Percentiles rank a stretch among this genome's conserved stretches.
Evolutionary conservation across 2,888 invertebrate genomes (phyloP).

Genomic region (Tenodera sinensis): DNA sequence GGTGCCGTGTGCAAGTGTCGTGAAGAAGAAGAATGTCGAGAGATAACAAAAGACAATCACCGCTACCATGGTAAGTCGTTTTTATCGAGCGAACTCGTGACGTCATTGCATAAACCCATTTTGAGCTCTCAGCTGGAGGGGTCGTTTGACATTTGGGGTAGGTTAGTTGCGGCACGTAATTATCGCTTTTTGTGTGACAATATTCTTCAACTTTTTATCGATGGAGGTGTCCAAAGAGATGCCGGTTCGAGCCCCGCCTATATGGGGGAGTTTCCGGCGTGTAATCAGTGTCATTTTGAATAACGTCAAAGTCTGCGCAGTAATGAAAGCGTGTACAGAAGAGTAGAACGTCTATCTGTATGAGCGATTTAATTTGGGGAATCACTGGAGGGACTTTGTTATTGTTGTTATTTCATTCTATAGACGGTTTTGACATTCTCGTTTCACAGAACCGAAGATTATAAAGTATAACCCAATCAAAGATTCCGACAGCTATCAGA

Average conservation of each 20-base stretch:
- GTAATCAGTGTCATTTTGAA: neutral
- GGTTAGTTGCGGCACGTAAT: neutral
- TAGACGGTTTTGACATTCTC: too few relatives aligned
- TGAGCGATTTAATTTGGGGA: too few relatives aligned
- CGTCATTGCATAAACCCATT: neutral
- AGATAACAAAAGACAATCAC: neutral
- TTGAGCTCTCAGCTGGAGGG: neutral
- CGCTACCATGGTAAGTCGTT: neutral
- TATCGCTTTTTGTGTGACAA: neutral
- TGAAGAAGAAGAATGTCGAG: neutral
- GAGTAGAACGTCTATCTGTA: too few relatives aligned
- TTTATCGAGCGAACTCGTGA: neutral
- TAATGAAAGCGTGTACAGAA: too few relatives aligned
- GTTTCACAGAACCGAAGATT: too few relatives aligned
- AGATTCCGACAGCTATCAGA: too few relatives aligned
- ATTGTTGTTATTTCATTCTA: too few relatives aligned
- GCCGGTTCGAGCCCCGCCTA: neutral
- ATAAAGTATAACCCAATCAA: too few relatives aligned
- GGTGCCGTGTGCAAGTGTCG: neutral
- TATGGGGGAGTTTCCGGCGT: neutral
- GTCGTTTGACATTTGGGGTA: neutral
- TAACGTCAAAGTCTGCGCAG: neutral
- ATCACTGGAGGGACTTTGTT: too few relatives aligned
- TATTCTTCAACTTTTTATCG: neutral
- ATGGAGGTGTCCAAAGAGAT: neutral